A percentile compares a stretch with the other conserved stretches of the same genome.
phyloP scores from a whole-genome alignment of 2,113 vertebrate species.

The Leiothrix lutea region DNA sequence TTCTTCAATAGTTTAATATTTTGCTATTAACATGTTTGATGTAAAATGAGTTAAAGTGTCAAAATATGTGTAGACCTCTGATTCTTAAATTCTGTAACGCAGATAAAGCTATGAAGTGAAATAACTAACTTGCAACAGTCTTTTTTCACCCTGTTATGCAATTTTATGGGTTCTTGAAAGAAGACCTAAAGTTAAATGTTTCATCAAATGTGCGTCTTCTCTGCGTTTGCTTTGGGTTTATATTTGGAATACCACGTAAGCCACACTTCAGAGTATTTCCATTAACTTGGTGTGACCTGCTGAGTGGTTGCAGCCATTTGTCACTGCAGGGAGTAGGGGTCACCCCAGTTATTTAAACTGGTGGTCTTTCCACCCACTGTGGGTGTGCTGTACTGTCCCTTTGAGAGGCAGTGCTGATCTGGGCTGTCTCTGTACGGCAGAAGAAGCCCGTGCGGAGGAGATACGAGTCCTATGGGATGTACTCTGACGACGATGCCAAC shows the following conservation, averaged over 20 bases:
- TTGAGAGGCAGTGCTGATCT: background rate
- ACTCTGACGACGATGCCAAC: slow-evolving; percentile 95
- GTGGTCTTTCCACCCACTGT: accelerated
- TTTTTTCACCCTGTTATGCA: background rate
- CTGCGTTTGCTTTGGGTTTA: background rate
- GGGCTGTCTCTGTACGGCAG: slow-evolving; percentile 62
- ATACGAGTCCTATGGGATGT: slow-evolving; percentile 92
- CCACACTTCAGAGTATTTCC: background rate
- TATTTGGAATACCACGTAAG: background rate
- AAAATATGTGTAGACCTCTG: background rate
- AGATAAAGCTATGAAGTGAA: background rate
- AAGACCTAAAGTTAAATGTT: background rate
- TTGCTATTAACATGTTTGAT: slow-evolving; percentile 33
- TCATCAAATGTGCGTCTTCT: background rate
- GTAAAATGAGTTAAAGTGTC: background rate
- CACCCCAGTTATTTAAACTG: accelerated
- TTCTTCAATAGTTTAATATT: slow-evolving; percentile 55
- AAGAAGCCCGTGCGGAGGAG: slow-evolving; percentile 92
- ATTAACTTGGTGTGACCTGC: background rate
- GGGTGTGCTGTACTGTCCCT: accelerated
- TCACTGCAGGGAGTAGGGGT: background rate
- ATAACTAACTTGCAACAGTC: background rate
- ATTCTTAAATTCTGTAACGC: background rate
- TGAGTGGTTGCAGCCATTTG: background rate
- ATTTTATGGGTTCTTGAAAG: background rate